Evolutionary conservation across 1,140 invertebrate genomes (phyloP), one percentile per base, ranked within the genome.

Genomic region (Pararge aegeria): DNA sequence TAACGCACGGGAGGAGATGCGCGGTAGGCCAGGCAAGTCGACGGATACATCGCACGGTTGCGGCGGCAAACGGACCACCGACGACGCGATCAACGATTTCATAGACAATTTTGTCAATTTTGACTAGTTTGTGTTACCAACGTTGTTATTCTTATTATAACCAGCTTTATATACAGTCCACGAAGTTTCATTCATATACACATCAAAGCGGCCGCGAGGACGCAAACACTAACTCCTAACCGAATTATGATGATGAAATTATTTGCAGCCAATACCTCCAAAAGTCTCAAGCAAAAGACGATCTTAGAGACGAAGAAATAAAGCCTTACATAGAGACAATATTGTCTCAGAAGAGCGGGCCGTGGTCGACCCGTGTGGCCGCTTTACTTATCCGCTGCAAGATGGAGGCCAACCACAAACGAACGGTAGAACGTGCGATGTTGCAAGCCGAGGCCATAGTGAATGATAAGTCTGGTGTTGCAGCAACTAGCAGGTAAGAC

Each of bases 401-500:
- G 52, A 78, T 97, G 13, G 97, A 99, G 88, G 92, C 92, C 0
- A 91, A 91, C 34, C 94, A 95, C 66, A 93, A 94, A 34, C 92
- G 97, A 60, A 95, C 95, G 0, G 93, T 98, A 9, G 97, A 98
- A 75, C 88, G 97, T 50, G 94, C 96, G 7, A 93, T 98, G 92
- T 92, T 93, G 77, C 98, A 99, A 89, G 91, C 95, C 63, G 95
- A 98, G 90, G 93, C 94, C 75, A 91, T 97, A 29, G 91, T 96
- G 10, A 93, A 94, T 62, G 86, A 89, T 20, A 86, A 83, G 56
- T 74, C 73, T n/a, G 64, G 53, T 0, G 73, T 79, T 12, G 54
- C 71, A 5, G 6, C 68, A 18, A 79, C 68, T 15, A 79, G 55
- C 44, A 80, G 86, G 83, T 87, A 53, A 64, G 40, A 18, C 16